phyloP scores from a whole-genome alignment of 2,797 vertebrate genomes.

The Semaprochilodus insignis region DNA sequence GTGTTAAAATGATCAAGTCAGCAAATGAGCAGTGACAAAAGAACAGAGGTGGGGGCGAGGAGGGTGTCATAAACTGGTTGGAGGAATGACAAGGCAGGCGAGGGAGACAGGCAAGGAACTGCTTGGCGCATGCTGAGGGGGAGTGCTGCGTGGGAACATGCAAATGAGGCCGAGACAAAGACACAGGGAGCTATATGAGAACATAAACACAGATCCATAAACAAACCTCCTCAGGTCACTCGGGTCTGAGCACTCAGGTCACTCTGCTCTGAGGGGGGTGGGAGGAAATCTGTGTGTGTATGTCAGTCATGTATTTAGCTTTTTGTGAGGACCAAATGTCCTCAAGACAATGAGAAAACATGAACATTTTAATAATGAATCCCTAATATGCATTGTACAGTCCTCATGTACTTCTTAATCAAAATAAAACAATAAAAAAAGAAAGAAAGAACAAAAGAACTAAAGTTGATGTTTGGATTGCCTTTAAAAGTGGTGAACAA shows the following conservation, averaged over 20 bases:
- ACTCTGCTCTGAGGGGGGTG: conserved; percentile 7
- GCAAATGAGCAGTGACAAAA: conserved; percentile 33
- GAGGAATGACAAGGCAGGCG: conserved; percentile 43
- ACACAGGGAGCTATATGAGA: conserved; percentile 51
- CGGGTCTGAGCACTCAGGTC: not conserved
- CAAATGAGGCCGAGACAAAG: conserved; percentile 54
- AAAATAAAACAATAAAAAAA: no score
- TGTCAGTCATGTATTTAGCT: not conserved
- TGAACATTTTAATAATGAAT: not conserved
- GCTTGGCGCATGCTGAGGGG: conserved; percentile 30
- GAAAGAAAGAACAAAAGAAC: no score
- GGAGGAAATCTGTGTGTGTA: not conserved
- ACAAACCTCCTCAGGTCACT: conserved; percentile 56
- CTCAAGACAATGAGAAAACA: not conserved
- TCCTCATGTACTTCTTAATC: no score
- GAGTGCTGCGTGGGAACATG: conserved; percentile 55
- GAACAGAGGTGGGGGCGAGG: not conserved
- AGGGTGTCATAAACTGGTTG: conserved; percentile 41
- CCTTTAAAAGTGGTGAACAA: no score
- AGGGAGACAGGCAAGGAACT: conserved; percentile 34
- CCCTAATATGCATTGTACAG: no score
- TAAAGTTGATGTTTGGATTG: no score
- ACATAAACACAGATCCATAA: conserved; percentile 57
- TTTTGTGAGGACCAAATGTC: not conserved
- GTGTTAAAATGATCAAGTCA: conserved; percentile 26